These are phyloP conservation scores for Actinia tenebrosa DNA, from an alignment of 64 coral and sea anemone species.

Conservation along the genomic window DNA sequence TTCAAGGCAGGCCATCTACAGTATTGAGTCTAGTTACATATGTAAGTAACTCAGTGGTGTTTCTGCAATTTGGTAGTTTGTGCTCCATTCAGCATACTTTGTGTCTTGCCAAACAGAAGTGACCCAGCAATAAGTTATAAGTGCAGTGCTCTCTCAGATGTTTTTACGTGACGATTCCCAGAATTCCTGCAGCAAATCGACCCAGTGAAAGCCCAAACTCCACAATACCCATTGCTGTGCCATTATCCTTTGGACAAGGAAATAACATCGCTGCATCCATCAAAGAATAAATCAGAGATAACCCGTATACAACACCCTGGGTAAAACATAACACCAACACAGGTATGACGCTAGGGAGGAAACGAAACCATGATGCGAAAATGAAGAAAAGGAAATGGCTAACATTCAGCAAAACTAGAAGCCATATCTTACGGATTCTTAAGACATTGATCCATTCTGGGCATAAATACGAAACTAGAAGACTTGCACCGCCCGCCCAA, in stretches of 20 bases:
- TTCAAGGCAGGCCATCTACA: too few relatives aligned
- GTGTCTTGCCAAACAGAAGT: constrained; percentile 33
- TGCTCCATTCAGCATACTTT: not conserved
- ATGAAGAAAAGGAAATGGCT: not conserved
- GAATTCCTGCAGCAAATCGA: constrained; percentile 13
- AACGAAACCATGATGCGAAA: not conserved
- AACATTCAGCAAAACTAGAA: not conserved
- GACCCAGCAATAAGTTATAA: not conserved
- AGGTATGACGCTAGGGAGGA: not conserved
- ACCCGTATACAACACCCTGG: not conserved
- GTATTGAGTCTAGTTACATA: too few relatives aligned
- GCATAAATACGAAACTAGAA: not conserved
- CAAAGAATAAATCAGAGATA: not conserved
- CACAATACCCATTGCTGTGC: constrained; percentile 30
- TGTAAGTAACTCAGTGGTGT: too few relatives aligned
- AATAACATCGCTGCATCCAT: not conserved
- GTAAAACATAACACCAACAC: not conserved
- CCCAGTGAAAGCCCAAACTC: constrained; percentile 17
- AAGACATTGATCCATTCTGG: not conserved
- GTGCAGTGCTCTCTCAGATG: constrained; percentile 27
- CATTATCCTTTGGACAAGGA: not conserved
- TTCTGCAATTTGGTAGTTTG: too few relatives aligned
- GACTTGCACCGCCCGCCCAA: not conserved
- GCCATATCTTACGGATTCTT: constrained; percentile 34
- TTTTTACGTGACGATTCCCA: constrained; percentile 27